These are phyloP conservation scores for Sphyrna mokarran DNA, from an alignment of 2,113 vertebrate genomes.

Conservation along the genomic window DNA sequence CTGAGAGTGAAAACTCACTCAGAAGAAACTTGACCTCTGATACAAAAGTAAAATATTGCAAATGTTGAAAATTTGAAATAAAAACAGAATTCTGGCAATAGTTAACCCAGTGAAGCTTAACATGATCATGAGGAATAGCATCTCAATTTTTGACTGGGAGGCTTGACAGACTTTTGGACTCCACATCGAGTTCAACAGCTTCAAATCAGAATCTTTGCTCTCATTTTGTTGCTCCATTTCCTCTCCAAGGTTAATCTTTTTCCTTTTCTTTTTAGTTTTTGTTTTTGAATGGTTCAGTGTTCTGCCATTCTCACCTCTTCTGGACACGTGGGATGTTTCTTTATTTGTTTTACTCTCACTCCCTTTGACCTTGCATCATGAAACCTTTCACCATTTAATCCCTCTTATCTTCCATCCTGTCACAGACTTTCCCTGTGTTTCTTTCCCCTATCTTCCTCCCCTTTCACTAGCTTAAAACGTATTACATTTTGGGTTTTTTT, in stretches of 20 bases:
- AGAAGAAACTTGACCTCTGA: not conserved
- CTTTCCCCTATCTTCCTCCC: no score
- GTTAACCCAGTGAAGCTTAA: not conserved
- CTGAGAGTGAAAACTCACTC: no score
- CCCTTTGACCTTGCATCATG: not conserved
- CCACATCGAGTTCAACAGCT: not conserved
- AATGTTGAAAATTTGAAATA: not conserved
- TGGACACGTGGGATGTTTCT: not conserved
- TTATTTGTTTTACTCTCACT: not conserved
- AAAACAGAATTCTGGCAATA: not conserved
- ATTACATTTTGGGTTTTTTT: no score
- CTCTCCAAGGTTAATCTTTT: not conserved
- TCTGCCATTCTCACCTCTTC: not conserved
- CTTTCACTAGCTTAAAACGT: no score
- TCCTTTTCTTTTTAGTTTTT: not conserved
- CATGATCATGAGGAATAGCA: not conserved
- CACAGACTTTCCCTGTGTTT: not conserved
- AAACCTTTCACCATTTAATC: not conserved
- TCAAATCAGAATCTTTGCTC: not conserved
- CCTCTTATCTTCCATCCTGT: not conserved
- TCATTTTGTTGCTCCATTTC: not conserved
- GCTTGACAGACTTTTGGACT: no score
- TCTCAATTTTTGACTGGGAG: not conserved
- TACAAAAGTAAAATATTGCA: not conserved
- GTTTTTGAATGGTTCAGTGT: not conserved